Evolutionary conservation across 2,797 vertebrate species (phyloP).

Genomic region (Neopelma chrysocephalum): DNA sequence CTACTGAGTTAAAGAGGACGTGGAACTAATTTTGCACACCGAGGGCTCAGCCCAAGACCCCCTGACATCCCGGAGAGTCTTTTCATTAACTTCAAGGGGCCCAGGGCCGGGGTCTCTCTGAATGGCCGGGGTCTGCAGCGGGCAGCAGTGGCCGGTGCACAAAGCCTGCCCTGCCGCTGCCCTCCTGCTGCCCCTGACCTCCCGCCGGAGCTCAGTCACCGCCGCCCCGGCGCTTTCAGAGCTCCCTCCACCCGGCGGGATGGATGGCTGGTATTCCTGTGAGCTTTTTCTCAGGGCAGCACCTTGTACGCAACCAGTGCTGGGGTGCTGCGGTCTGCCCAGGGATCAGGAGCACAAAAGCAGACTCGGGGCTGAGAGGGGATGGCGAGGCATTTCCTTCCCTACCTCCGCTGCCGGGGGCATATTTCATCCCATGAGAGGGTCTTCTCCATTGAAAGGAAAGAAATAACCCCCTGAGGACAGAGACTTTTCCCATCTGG

Average conservation of each 20-base stretch:
- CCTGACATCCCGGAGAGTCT: background rate
- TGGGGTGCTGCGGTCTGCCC: background rate
- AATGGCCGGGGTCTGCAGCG: background rate
- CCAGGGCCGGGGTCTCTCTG: accelerated
- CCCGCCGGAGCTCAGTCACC: accelerated
- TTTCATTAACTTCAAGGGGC: slow-evolving; percentile 7
- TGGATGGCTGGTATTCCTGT: background rate
- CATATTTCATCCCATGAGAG: background rate
- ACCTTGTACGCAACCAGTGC: accelerated
- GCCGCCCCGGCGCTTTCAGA: accelerated
- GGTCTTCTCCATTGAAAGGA: background rate
- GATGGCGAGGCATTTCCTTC: accelerated
- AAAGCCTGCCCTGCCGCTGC: background rate
- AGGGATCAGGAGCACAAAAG: background rate
- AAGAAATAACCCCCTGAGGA: background rate
- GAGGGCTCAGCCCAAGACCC: background rate
- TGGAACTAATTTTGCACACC: background rate
- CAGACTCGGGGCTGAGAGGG: background rate
- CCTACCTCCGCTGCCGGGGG: accelerated
- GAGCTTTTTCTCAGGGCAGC: background rate
- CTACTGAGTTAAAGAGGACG: background rate
- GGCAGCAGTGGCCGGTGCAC: background rate
- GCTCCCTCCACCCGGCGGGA: accelerated
- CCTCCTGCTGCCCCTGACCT: background rate
- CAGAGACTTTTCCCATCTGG: background rate